These are phyloP conservation scores for Zootermopsis nevadensis DNA, from an alignment of 2,888 invertebrate species.

Conservation along the genomic window DNA sequence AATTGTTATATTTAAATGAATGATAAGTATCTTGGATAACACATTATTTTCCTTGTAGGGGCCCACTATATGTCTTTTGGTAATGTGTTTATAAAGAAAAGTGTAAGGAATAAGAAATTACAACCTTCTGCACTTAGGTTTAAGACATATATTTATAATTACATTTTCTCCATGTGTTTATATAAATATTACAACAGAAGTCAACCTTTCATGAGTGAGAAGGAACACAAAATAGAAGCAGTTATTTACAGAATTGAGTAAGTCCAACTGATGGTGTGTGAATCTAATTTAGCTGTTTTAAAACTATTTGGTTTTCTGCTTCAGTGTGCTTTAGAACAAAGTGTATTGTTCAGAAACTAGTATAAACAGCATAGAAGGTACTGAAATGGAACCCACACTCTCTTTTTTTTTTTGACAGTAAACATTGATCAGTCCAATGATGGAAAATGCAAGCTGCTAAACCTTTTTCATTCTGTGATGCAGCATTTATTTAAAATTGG, in stretches of 20 bases:
- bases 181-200: slow-evolving; percentile 37
- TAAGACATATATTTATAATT: slow-evolving; percentile 49
- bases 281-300: neutral
- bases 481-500: neutral
- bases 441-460: neutral
- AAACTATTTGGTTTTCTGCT: neutral
- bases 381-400: neutral
- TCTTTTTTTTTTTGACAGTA: neutral
- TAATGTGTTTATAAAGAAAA: slow-evolving; percentile 44
- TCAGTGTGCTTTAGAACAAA: neutral
- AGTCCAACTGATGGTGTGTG: slow-evolving; percentile 35
- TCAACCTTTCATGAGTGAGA: neutral
- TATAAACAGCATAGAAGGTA: neutral
- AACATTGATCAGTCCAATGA: neutral
- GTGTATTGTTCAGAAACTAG: neutral
- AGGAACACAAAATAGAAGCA: neutral
- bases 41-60: slow-evolving; percentile 48
- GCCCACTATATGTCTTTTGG: slow-evolving; percentile 49
- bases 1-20: slow-evolving; percentile 44
- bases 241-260: neutral
- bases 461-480: neutral
- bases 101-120: slow-evolving; percentile 45
- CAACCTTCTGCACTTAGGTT: slow-evolving; percentile 50
- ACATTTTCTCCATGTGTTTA: slow-evolving; percentile 39
- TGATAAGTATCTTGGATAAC: slow-evolving; percentile 41